Base-by-base conservation (phyloP, 2,888 invertebrate species). In the Aethes cnicana region DNA sequence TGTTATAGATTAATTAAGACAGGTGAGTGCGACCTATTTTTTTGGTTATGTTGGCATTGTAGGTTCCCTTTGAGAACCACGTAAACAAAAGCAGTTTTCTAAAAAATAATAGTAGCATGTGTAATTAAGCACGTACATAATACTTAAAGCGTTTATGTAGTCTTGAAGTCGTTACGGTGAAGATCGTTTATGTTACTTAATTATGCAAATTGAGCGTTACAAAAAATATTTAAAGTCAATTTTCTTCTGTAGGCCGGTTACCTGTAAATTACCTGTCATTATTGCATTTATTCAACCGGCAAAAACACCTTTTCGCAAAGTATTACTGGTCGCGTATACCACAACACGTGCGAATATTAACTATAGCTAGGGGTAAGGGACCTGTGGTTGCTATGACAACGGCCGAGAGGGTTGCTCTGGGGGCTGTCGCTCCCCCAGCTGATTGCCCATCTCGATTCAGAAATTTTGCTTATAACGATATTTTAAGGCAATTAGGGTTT, bases 301-400 rank as follows among this genome's bases (percentile, higher is more conserved):
- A 43, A 43, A 37, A 36, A 44, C 43, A 36, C 23, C 18, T 37
- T 37, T 47, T 50, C 26, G 26, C 53, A 21, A 42, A 14, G 33
- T 32, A 20, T 33, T 12, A 21, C 26, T 14, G 16, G 20, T 30
- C 25, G 26, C 18, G 5, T 17, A 46, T 39, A 47, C 42, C 35
- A 11, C 35, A 36, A 39, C 47, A 53, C 52, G 47, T 50, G 50
- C 30, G n/a, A 44, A 14, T 28, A 39, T 21, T 30, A 37, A 28
- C 28, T 58, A 65, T 62, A 66, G 69, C 59, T 62, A 70, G 69
- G 72, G 72, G 77, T 76, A 80, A n/a, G 76, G 68, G 73, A 79
- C 77, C 73, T 77, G 74, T 71, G 69, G 87, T 87, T 78, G 68
- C 78, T 68, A 87, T 81, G 66, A 79, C 62, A 76, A 89, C 86